phyloP scores from a whole-genome alignment of 2,797 vertebrate species.

The Rhyacichthys aspro region DNA sequence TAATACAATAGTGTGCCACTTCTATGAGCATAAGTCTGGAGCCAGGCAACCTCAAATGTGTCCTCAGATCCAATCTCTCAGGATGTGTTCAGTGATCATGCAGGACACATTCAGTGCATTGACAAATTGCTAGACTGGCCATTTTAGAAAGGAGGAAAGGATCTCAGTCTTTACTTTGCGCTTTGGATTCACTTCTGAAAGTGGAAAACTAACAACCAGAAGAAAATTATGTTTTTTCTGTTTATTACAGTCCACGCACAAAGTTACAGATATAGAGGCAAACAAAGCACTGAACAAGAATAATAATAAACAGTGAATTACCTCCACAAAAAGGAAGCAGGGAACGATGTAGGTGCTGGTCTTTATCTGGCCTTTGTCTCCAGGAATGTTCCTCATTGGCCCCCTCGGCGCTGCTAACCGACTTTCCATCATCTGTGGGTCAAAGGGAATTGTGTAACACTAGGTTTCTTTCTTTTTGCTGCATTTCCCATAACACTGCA shows the following conservation, averaged over 20 bases:
- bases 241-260: conserved; percentile 12
- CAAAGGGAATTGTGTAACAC: conserved; percentile 26
- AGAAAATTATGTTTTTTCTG: background rate
- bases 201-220: no score
- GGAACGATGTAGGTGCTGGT: conserved; percentile 90
- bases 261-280: background rate
- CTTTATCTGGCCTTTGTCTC: conserved; percentile 71
- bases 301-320: conserved; percentile 51
- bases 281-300: background rate
- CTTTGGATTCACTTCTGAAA: no score
- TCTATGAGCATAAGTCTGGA: no score
- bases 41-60: no score
- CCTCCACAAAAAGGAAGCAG: conserved; percentile 92
- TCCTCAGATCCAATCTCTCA: no score
- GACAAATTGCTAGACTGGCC: no score
- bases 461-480: no score
- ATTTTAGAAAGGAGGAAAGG: no score
- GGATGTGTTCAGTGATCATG: no score
- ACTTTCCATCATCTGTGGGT: conserved; percentile 68
- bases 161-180: no score
- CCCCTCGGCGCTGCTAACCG: conserved; percentile 56
- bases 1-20: no score
- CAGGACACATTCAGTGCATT: no score
- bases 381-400: conserved; percentile 51
- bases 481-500: background rate